Percentiles rank a stretch among this genome's conserved stretches.
These are phyloP conservation scores for Lochmaea crataegi DNA, from an alignment of 2,888 invertebrate genomes.

Conservation along the genomic window DNA sequence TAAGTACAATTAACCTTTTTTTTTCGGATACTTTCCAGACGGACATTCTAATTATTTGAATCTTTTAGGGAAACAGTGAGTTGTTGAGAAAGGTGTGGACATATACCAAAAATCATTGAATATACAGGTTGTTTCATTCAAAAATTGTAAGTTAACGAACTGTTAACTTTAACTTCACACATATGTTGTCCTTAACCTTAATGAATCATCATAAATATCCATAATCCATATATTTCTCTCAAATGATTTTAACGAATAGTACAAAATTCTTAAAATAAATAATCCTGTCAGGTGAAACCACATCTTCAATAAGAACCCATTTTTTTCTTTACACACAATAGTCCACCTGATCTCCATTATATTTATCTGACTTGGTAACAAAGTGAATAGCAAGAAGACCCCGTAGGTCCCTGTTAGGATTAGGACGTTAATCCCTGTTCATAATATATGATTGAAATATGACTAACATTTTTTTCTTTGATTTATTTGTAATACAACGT, in stretches of 20 bases:
- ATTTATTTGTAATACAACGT: slow-evolving; percentile 18
- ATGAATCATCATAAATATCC: no score
- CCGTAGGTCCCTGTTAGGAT: background rate
- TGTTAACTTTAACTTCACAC: no score
- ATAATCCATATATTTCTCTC: no score
- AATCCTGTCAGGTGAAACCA: background rate
- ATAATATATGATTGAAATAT: slow-evolving; percentile 17
- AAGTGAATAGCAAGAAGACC: slow-evolving; percentile 4
- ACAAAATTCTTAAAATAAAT: background rate
- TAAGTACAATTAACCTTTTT: no score
- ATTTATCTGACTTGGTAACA: slow-evolving; percentile 7
- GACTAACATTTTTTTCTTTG: slow-evolving; percentile 14
- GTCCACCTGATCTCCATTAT: slow-evolving; percentile 6
- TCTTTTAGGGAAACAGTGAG: no score
- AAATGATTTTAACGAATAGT: background rate
- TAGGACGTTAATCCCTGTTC: slow-evolving; percentile 1
- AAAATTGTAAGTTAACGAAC: no score
- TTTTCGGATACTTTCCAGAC: no score
- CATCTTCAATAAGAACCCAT: background rate
- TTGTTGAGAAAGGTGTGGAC: no score
- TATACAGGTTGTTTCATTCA: no score
- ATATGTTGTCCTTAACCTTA: no score
- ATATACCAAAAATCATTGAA: no score
- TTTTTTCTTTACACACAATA: background rate
- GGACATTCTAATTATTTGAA: no score